Conservation (phyloP, 2,113 vertebrate genomes). For the Python bivittatus region DNA sequence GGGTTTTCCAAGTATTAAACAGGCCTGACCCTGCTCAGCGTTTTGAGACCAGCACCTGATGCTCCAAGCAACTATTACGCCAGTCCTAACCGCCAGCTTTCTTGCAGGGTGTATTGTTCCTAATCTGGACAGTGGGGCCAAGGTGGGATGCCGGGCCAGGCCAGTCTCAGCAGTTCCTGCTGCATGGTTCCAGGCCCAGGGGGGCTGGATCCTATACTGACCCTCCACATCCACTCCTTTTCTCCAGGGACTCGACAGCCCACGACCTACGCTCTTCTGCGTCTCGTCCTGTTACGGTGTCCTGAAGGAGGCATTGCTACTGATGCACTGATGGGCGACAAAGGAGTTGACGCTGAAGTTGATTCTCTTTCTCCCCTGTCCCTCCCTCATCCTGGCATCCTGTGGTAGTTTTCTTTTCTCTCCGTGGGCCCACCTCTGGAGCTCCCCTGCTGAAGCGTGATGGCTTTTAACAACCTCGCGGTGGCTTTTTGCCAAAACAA, state of each 20-base stretch:
- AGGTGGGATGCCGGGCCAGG: constrained; percentile 61
- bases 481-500: constrained; percentile 58
- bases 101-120: constrained; percentile 79
- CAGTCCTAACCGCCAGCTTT: constrained; percentile 29
- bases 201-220: constrained; percentile 64
- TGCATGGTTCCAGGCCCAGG: constrained; percentile 45
- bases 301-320: constrained; percentile 40
- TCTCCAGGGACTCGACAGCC: constrained; percentile 48
- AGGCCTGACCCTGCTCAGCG: constrained; percentile 7
- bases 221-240: constrained; percentile 61
- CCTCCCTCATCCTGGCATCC: constrained; percentile 46
- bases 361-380: constrained; percentile 46
- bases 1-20: not conserved
- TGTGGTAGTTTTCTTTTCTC: constrained; percentile 55
- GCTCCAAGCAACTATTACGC: fast-evolving
- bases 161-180: constrained; percentile 49
- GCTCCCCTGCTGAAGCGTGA: constrained; percentile 43
- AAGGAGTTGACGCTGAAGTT: not conserved
- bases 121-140: constrained; percentile 65
- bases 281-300: constrained; percentile 69
- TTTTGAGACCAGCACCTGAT: not conserved
- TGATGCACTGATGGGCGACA: not conserved
- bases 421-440: constrained; percentile 38
- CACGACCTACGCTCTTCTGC: constrained; percentile 60
- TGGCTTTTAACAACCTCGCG: constrained; percentile 61